phyloP scores from a whole-genome alignment of 2,113 vertebrate species.

The Oplegnathus fasciatus region DNA sequence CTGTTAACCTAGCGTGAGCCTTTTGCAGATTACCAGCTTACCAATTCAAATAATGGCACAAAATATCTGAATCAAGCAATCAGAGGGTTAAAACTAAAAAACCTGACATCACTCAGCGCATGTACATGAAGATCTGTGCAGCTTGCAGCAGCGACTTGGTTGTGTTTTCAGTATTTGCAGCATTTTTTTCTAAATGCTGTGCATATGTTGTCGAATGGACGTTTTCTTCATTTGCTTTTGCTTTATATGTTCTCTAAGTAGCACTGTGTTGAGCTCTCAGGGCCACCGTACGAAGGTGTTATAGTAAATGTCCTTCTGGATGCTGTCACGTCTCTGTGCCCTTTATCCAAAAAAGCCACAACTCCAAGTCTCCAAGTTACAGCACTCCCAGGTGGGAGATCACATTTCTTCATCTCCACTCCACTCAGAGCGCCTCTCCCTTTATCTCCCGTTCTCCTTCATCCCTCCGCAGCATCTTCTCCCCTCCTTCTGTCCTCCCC shows the following conservation, averaged over 20 bases:
- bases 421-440: slow-evolving; percentile 2
- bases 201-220: no score
- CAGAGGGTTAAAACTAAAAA: no score
- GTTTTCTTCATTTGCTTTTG: no score
- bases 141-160: no score
- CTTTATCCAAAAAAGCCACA: slow-evolving; percentile 19
- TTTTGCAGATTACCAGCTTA: not conserved
- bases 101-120: no score
- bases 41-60: not conserved
- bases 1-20: no score
- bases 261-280: not conserved
- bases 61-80: not conserved
- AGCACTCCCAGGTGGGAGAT: slow-evolving; percentile 57
- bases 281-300: not conserved
- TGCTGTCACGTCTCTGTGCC: not conserved
- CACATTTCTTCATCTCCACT: slow-evolving; percentile 41
- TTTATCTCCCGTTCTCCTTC: not conserved
- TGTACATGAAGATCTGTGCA: no score
- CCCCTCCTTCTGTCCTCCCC: no score
- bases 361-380: slow-evolving; percentile 32
- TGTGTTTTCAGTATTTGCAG: no score
- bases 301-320: not conserved
- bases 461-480: not conserved
- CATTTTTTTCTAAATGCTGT: no score
- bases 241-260: not conserved